phyloP scores from a whole-genome alignment of 1,140 invertebrate species.

The Tetraneura akinire region DNA sequence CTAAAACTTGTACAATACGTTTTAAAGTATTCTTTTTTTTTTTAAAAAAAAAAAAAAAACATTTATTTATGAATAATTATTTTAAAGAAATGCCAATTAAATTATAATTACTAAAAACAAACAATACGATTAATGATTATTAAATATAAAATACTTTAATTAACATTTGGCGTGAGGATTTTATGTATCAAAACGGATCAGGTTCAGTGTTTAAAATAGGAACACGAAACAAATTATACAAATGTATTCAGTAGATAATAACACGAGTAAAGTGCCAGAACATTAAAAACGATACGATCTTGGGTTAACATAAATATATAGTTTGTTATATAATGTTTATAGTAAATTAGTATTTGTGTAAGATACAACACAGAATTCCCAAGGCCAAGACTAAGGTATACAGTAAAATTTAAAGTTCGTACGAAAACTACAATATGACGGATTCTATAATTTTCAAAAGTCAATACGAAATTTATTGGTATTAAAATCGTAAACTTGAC shows the following conservation, averaged over 20 bases:
- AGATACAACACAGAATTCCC: too few species aligned
- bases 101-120: too few species aligned
- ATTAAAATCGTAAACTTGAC: not conserved
- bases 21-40: too few species aligned
- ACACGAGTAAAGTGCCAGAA: not conserved
- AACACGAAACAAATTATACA: not conserved
- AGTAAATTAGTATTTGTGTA: not conserved
- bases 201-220: not conserved
- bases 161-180: not conserved
- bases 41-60: too few species aligned
- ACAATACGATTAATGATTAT: too few species aligned
- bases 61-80: too few species aligned
- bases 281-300: not conserved
- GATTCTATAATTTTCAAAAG: not conserved
- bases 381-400: too few species aligned
- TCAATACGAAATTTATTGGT: not conserved
- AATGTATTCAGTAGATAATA: not conserved
- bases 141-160: too few species aligned
- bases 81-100: too few species aligned
- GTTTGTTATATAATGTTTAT: not conserved
- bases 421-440: too few species aligned
- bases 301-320: not conserved
- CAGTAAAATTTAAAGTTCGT: too few species aligned
- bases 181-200: not conserved
- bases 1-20: too few species aligned